Percentiles rank a stretch among this genome's conserved stretches.
phyloP scores from a whole-genome alignment of 2,113 vertebrate genomes.

The Eptesicus fuscus region DNA sequence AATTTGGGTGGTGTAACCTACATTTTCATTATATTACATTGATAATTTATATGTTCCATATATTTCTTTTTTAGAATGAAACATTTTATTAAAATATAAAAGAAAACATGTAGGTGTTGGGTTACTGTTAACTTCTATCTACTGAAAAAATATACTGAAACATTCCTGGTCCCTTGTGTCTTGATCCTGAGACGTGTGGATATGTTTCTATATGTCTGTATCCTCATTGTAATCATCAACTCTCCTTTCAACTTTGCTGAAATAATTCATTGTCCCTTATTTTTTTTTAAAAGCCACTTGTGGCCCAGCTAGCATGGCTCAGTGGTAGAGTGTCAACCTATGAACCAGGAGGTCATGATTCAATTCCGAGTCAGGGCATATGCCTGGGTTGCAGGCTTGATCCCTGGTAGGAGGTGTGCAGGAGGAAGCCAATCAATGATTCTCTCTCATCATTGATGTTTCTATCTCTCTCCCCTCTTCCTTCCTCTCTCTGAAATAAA shows the following conservation, averaged over 20 bases:
- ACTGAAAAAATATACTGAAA: background rate
- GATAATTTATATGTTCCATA: background rate
- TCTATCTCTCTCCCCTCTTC: too few species aligned
- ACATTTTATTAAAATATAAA: slow-evolving; percentile 12
- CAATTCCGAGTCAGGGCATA: too few species aligned
- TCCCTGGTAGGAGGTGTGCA: too few species aligned
- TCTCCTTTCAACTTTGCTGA: background rate
- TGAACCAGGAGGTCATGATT: too few species aligned
- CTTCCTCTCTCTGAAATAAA: too few species aligned
- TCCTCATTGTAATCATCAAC: background rate
- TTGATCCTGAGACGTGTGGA: background rate
- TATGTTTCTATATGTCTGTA: background rate
- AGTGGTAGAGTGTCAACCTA: too few species aligned
- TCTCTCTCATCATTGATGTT: too few species aligned
- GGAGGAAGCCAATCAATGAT: too few species aligned
- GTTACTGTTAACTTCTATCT: background rate
- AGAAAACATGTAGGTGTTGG: background rate
- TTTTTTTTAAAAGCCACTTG: background rate
- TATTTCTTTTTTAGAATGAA: background rate
- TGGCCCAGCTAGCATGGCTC: too few species aligned
- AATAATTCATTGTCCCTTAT: background rate
- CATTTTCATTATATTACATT: background rate
- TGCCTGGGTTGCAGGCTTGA: too few species aligned
- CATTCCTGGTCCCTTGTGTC: background rate
- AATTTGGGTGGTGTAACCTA: too few species aligned